Evolutionary conservation across 2,113 vertebrate species (phyloP).

Genomic region (Cochlearius cochlearius): DNA sequence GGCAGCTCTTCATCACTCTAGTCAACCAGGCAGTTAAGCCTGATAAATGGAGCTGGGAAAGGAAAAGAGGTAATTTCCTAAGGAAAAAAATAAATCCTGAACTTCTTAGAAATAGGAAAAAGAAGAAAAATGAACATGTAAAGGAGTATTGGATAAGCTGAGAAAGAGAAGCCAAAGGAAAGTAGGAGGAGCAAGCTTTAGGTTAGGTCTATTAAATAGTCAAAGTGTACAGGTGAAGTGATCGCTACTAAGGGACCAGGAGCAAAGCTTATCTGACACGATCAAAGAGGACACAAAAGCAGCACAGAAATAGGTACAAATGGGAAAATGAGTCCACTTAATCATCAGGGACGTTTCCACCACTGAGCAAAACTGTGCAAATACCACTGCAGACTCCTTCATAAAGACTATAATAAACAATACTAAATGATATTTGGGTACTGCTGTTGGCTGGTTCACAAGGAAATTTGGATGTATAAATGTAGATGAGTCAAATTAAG

Average conservation of each 20-base stretch:
- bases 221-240: not conserved
- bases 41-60: not conserved
- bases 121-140: not conserved
- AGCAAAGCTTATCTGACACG: not conserved
- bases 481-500: not conserved
- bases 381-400: not conserved
- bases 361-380: not conserved
- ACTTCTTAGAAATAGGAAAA: not conserved
- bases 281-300: not conserved
- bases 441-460: not conserved
- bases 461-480: not conserved
- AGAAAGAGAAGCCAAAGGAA: not conserved
- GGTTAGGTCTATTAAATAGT: not conserved
- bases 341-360: not conserved
- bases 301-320: not conserved
- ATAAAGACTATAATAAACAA: not conserved
- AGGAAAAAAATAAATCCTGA: not conserved
- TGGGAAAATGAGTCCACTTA: not conserved
- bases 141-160: not conserved
- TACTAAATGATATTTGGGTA: not conserved
- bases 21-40: not conserved
- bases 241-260: not conserved
- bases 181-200: not conserved
- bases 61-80: not conserved
- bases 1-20: not conserved